Evolutionary conservation across 92 coral and sea anemone species (phyloP).

Genomic region (Umimayanthus chanpuru): DNA sequence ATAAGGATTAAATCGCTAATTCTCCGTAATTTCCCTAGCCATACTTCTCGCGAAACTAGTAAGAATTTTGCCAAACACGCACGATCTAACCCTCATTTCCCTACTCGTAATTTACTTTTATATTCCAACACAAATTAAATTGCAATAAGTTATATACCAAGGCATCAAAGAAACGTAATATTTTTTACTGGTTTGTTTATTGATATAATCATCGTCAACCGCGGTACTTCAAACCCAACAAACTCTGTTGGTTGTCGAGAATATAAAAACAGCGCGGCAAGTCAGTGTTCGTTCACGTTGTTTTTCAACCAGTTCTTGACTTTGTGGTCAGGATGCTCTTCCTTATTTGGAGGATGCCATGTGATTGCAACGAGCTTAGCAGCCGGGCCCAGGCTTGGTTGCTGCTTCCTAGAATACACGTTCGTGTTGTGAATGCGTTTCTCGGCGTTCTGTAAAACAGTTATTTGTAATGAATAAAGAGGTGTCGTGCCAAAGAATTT

Average conservation of each 20-base stretch:
- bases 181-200: no score
- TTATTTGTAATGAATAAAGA: not conserved
- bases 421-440: slow-evolving; percentile 27
- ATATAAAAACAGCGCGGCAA: not conserved
- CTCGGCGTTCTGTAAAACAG: slow-evolving; percentile 28
- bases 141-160: no score
- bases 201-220: no score
- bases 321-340: slow-evolving; percentile 67
- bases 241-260: not conserved
- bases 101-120: no score
- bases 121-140: no score
- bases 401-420: slow-evolving; percentile 20
- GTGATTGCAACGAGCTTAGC: slow-evolving; percentile 70
- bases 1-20: no score
- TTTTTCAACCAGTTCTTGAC: slow-evolving; percentile 78
- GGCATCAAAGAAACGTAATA: not conserved
- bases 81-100: no score
- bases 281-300: slow-evolving; percentile 6
- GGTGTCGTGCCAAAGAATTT: not conserved
- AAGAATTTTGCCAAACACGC: no score
- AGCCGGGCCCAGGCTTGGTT: slow-evolving; percentile 48
- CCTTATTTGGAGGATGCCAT: slow-evolving; percentile 75
- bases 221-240: no score
- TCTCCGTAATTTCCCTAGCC: no score
- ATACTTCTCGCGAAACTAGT: no score